Evolutionary conservation across 2,113 vertebrate species (phyloP), one percentile per base, ranked within the genome.

Genomic region (Ranitomeya variabilis): DNA sequence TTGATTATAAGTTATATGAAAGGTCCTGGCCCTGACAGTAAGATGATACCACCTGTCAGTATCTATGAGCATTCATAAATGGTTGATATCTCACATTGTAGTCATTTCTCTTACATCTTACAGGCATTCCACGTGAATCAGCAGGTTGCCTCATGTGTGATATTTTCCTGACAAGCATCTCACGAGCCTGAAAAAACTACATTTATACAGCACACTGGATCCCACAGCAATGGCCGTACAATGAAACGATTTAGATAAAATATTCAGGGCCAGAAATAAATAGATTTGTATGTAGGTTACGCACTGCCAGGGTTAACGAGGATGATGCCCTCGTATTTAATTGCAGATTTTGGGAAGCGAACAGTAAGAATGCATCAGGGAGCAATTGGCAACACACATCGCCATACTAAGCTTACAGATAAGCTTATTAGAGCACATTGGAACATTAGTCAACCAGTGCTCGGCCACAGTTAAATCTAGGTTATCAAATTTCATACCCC

Each of bases 371-470:
- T 80, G 52, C 86, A 80, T 69, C 21, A 80, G 77, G 86, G 86
- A 87, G 57, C 52, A 57, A 80, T 87, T 80, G 77, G 76, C 77
- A 71, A 57, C 14, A 66, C 69, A 54, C 14, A 55, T 69, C 37
- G 77, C 77, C 78, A 80, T 80, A 21, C 86, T 87, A 87, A 82
- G 86, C 79, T 82, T 55, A 81, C 54, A 82, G 79, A 80, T 73
- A 82, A 87, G 86, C 78, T 62, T 87, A 87, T 87, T 87, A 87
- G 18, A 82, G 79, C 78, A 73, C 86, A 87, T 57, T 82, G 79
- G 66, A 87, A 87, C 79, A 87, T 82, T 62, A 73, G 66, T 73
- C 66, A 86, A 66, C 71, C 66, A 13, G 86, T 82, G 59, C 79
- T 74, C 12, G 7, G 55, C 64, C 21, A 7, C 54, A 73, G 54